Base-by-base conservation (phyloP, 2,888 invertebrate species). In the Andrena bucephala region DNA sequence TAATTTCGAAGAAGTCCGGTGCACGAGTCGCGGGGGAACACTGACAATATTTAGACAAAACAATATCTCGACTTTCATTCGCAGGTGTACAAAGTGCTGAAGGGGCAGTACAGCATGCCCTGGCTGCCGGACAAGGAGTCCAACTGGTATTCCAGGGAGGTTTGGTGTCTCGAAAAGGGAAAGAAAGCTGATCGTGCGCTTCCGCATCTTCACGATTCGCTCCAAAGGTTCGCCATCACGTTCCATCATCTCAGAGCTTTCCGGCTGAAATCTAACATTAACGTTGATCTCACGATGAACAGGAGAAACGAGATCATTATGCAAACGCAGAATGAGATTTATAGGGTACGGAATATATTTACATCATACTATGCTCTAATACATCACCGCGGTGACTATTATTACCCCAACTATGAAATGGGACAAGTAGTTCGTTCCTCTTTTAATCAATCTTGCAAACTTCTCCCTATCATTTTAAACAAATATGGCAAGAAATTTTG, bases 151-250 rank as follows among this genome's bases (percentile, higher is more conserved):
- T 89, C 92, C 73, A 90, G 90, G 50, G 91, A 94, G 68, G 90
- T 94, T 73, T 92, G 92, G 91, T 94, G 94, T 76, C 89, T 93
- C 57, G 94, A 94, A 82, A 94, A 94, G 84, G 92, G 92, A 62
- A 92, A 92, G 77, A 94, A 96, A 95, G 95, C 96, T 77, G 93
- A 94, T 84, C 94, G 94, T 84, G 94, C 95, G 77, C 94, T 96
- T 89, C 95, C 96, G 71, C 95, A 95, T 86, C 94, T 96, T 57
- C 95, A 96, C 94, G 95, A 94, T 57, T 93, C 94, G 2, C 93
- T 95, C n/a, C 94, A 95, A 85, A 93, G 94, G 89, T 95, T 95
- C 90, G 94, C 94, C 29, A 94, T 94, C 10, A 95, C 95, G n/a
- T 94, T 95, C 76, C 93, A 95, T 73, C 92, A 94, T 75, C 91